Evolutionary conservation across 2,888 invertebrate genomes (phyloP).

Genomic region (Pollenia amentaria): DNA sequence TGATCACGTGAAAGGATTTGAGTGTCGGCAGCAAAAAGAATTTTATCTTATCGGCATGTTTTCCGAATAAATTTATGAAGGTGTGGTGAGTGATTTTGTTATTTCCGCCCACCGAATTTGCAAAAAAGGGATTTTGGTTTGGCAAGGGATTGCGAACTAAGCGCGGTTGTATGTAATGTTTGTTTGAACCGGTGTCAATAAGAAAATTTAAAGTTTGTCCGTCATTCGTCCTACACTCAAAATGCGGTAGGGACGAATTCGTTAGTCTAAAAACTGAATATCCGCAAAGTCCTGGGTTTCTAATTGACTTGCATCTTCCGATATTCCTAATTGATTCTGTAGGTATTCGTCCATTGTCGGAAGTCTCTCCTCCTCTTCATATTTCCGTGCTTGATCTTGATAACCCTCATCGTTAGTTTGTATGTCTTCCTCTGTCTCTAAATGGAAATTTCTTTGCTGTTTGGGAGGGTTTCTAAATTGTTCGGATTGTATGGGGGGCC

Average conservation of each 20-base stretch:
- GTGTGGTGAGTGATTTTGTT: conserved; percentile 44
- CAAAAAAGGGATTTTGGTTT: conserved; percentile 26
- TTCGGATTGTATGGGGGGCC: background rate
- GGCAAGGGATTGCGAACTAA: conserved; percentile 11
- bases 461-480: background rate
- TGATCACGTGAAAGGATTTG: background rate
- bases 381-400: conserved; percentile 3
- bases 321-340: conserved; percentile 1
- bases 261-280: conserved; percentile 53
- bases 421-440: background rate
- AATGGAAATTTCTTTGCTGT: conserved; percentile 22
- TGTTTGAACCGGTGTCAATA: conserved; percentile 41
- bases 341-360: conserved; percentile 31
- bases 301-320: background rate
- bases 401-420: too few relatives aligned
- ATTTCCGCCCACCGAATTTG: conserved; percentile 28
- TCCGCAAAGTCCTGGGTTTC: conserved; percentile 21
- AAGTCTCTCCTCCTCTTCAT: conserved; percentile 29
- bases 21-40: conserved; percentile 11
- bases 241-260: conserved; percentile 29
- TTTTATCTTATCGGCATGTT: background rate
- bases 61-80: conserved; percentile 36
- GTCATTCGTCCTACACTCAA: conserved; percentile 19
- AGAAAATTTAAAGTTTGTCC: conserved; percentile 32
- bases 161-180: conserved; percentile 37